Evolutionary conservation across 2,797 vertebrate genomes (phyloP).

Genomic region (Tiaroga cobitis): DNA sequence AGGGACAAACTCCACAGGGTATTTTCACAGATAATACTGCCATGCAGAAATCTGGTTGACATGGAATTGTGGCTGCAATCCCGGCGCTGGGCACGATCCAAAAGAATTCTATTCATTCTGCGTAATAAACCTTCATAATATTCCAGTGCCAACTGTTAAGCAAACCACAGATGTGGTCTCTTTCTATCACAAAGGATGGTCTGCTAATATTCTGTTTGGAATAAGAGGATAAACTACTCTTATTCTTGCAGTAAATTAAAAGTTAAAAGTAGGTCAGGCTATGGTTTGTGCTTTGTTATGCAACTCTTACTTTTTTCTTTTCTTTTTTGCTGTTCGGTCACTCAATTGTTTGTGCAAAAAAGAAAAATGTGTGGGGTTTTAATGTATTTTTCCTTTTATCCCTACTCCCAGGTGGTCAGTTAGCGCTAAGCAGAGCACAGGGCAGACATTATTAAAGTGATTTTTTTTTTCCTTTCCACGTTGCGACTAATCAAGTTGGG

Average conservation of each 20-base stretch:
- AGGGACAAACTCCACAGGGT: conserved; percentile 34
- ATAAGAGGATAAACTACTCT: conserved; percentile 29
- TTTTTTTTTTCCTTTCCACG: conserved; percentile 61
- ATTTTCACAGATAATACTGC: conserved; percentile 60
- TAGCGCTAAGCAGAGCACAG: conserved; percentile 62
- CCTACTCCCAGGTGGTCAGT: conserved; percentile 58
- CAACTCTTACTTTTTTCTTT: background rate
- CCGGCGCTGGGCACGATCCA: conserved; percentile 48
- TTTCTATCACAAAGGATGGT: conserved; percentile 38
- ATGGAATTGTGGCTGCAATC: conserved; percentile 56
- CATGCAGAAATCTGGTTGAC: conserved; percentile 47
- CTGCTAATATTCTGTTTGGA: conserved; percentile 45
- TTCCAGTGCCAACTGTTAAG: conserved; percentile 25
- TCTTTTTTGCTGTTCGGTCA: background rate
- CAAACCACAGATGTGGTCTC: conserved; percentile 31
- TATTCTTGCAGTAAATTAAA: conserved; percentile 13
- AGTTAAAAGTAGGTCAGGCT: conserved; percentile 36
- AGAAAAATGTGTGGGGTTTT: background rate
- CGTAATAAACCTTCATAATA: conserved; percentile 37
- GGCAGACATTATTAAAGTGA: conserved; percentile 69
- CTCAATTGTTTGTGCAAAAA: conserved; percentile 1
- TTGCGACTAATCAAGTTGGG: conserved; percentile 70
- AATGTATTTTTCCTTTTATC: background rate
- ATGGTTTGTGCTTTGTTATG: background rate
- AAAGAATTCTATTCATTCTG: conserved; percentile 48